A percentile compares a stretch with the other conserved stretches of the same genome.
phyloP scores from a whole-genome alignment of 1,140 invertebrate genomes.

The Tyrophagus putrescentiae region DNA sequence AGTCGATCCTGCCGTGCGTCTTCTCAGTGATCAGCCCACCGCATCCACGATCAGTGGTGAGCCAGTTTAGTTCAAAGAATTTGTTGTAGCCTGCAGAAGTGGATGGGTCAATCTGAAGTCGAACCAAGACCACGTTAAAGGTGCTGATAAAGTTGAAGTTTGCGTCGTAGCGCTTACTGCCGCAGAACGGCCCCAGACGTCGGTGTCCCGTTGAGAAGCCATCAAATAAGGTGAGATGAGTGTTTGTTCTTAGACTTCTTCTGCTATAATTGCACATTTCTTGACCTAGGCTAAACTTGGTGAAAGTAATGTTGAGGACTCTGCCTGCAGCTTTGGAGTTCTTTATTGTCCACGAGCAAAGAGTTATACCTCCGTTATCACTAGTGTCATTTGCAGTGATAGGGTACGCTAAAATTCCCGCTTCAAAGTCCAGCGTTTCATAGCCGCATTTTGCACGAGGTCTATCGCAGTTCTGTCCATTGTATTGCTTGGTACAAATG shows the following conservation, averaged over 20 bases:
- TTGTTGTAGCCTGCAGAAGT: constrained; percentile 40
- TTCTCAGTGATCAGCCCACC: too few relatives aligned
- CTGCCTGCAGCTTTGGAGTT: constrained; percentile 36
- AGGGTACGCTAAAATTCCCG: constrained; percentile 25
- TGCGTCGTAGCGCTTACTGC: constrained; percentile 47
- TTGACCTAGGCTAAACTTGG: constrained; percentile 52
- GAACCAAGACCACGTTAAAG: constrained; percentile 54
- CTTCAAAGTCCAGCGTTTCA: constrained; percentile 14
- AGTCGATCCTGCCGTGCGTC: constrained; percentile 8
- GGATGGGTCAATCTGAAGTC: constrained; percentile 56
- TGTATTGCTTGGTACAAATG: constrained; percentile 35
- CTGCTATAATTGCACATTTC: too few relatives aligned
- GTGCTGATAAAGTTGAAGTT: constrained; percentile 54
- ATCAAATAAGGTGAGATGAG: constrained; percentile 63
- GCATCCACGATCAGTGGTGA: constrained; percentile 45
- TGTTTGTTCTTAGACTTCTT: constrained; percentile 43
- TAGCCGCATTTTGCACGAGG: constrained; percentile 32
- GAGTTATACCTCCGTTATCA: constrained; percentile 34
- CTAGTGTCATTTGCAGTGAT: background rate
- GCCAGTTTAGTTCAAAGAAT: constrained; percentile 59
- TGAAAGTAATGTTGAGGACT: constrained; percentile 62
- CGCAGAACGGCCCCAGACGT: constrained; percentile 59
- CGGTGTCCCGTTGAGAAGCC: constrained; percentile 49
- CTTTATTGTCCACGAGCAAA: constrained; percentile 69
- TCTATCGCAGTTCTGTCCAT: constrained; percentile 41